Evolutionary conservation across 2,113 vertebrate genomes (phyloP), one percentile per base, ranked within the genome.

Genomic region (Holacanthus passer): DNA sequence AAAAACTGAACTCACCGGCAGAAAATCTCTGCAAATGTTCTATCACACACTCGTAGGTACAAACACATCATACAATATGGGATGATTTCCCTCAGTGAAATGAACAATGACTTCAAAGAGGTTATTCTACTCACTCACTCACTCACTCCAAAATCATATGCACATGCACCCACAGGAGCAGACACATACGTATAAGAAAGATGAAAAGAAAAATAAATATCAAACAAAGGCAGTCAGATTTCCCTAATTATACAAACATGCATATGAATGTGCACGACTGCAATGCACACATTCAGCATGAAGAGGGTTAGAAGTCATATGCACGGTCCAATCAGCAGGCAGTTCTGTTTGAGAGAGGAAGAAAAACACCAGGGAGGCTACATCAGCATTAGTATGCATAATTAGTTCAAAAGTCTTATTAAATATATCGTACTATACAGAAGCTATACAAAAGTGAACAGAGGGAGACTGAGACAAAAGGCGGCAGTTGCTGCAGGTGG

Each of bases 51-150:
- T 79, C 32, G 29, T 32, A 45, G 2, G 19, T 48, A 48, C 29
- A 74, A 68, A 81, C 58, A 50, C 43, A 66, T 32, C 53, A 47
- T 35, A 43, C 66, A 73, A 50, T 62, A 53, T 70, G 56, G 75
- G 47, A 78, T 62, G 47, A 65, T 76, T 79, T 69, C 64, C 58
- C 60, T 32, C 50, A 8, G 47, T 80, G 58, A 65, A 50, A 70
- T 68, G 47, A 86, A 83, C 56, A 81, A 66, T 70, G 76, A 87
- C 89, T 86, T 93, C 87, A 93, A 92, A 91, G 89, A 66, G 69
- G 3, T 39, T 48, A 32, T 68, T 76, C 8, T 5, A 52, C 70
- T 83, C 73, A 58, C 55, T 50, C 4, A 52, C 70, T 83, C 73
- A 58, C 55, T 50, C 59, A 37, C 53, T 79, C 75, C 32, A 72